Base-by-base conservation (phyloP, 2,797 vertebrate species). In the Scarus forsteni region DNA sequence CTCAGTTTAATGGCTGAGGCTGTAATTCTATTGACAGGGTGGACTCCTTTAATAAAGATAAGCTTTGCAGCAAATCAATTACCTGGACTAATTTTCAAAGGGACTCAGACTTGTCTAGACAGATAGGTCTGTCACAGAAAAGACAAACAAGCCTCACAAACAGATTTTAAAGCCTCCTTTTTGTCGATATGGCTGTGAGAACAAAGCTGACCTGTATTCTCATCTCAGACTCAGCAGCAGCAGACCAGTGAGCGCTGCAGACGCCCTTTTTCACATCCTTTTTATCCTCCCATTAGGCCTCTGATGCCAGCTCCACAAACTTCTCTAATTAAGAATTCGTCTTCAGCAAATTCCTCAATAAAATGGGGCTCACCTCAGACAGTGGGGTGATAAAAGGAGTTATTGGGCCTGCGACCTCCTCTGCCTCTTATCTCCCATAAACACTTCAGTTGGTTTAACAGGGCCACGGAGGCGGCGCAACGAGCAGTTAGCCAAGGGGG, bases 391-490 rank as follows among this genome's bases (percentile, higher is more conserved):
- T 94, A 93, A 94, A 94, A 88, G 82, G 58, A 81, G 87, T 91
- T 93, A 94, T 93, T 92, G 89, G 90, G 83, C 89, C 88, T 73
- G 85, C 81, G 79, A 92, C 93, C 90, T 92, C 89, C 79, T 84
- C 82, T 53, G 83, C 88, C 86, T 92, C 94, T 93, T 92, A 92
- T 93, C 92, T 93, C 85, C 83, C 86, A 92, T 94, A 93, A 94
- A 95, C 90, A 93, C 89, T 90, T 93, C 85, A 84, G 88, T 82
- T 85, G 91, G 83, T 88, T 94, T 93, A 93, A 94, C 90, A 80
- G 82, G 84, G 76, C 85, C 35, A 60, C 14, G 70, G 88, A 92
- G 88, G 84, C 71, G 36, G 76, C 59, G 45, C 75, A 74, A 77
- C 44, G 75, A 83, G 88, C 86, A 85, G 77, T 79, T 86, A 89